Evolutionary conservation across 2,113 vertebrate genomes (phyloP).

Genomic region (Columba janthina): DNA sequence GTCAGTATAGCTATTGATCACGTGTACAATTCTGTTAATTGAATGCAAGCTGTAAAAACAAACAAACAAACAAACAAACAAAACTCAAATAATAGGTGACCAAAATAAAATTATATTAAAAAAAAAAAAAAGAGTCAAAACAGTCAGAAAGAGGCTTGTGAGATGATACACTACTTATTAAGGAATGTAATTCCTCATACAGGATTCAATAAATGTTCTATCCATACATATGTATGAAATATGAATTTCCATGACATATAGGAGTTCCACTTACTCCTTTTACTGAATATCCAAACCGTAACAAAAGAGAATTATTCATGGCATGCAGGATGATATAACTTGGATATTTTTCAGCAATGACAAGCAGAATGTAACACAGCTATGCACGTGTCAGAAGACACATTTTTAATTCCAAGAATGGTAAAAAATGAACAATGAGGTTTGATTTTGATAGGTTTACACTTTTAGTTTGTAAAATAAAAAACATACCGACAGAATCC

Average conservation of each 20-base stretch:
- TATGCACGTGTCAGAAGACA: background rate
- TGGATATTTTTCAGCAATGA: background rate
- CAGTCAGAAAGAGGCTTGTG: background rate
- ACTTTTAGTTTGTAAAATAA: background rate
- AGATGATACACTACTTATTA: background rate
- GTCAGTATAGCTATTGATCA: background rate
- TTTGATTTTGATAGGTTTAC: background rate
- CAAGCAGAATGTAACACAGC: background rate
- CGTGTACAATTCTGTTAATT: background rate
- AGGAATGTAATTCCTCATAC: background rate
- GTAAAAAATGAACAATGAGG: background rate
- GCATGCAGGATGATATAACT: background rate
- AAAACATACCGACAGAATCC: background rate
- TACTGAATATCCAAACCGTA: background rate
- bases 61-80: too few species aligned
- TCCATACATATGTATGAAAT: background rate
- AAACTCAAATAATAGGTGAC: background rate
- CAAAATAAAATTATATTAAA: background rate
- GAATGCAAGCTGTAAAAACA: background rate
- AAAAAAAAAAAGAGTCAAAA: background rate
- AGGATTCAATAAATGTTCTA: background rate
- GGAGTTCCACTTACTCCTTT: background rate
- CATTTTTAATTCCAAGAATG: background rate
- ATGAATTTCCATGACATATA: background rate
- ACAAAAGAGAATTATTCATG: conserved; percentile 29